Evolutionary conservation across 1,140 invertebrate species (phyloP).

Genomic region (Zeugodacus cucurbitae): DNA sequence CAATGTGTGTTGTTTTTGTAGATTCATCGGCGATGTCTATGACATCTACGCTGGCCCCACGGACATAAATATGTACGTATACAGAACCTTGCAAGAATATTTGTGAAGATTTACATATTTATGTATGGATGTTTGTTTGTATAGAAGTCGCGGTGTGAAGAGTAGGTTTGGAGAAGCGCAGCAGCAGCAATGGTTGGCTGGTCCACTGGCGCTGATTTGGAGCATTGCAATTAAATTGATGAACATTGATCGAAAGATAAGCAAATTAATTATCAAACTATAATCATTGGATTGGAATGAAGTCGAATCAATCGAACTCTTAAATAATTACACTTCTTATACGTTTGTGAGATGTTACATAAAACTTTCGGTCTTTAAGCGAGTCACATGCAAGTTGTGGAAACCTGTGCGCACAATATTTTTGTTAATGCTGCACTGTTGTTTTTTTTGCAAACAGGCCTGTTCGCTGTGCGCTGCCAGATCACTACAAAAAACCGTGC

Average conservation of each 20-base stretch:
- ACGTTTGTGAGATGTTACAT: too few relatives aligned
- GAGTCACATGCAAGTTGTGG: not conserved
- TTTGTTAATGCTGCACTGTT: not conserved
- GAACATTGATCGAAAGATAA: not conserved
- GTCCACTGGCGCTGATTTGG: not conserved
- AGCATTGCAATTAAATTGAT: not conserved
- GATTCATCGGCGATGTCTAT: not conserved
- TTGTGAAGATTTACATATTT: not conserved
- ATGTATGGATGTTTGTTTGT: not conserved
- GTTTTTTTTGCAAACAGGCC: not conserved
- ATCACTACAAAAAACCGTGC: not conserved
- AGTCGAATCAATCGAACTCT: too few relatives aligned
- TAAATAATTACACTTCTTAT: too few relatives aligned
- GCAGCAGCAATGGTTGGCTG: not conserved
- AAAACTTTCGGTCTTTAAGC: not conserved
- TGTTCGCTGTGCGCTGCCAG: not conserved
- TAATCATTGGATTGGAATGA: too few relatives aligned
- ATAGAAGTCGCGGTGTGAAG: not conserved
- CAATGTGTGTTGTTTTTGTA: not conserved
- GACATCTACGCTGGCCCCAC: slow-evolving; percentile 7
- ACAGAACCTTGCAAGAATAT: not conserved
- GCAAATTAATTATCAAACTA: not conserved
- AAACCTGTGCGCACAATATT: not conserved
- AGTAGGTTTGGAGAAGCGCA: not conserved
- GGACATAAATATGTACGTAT: not conserved